Conservation (phyloP, 2,113 vertebrate species). For the Brachyhypopomus gauderio region DNA sequence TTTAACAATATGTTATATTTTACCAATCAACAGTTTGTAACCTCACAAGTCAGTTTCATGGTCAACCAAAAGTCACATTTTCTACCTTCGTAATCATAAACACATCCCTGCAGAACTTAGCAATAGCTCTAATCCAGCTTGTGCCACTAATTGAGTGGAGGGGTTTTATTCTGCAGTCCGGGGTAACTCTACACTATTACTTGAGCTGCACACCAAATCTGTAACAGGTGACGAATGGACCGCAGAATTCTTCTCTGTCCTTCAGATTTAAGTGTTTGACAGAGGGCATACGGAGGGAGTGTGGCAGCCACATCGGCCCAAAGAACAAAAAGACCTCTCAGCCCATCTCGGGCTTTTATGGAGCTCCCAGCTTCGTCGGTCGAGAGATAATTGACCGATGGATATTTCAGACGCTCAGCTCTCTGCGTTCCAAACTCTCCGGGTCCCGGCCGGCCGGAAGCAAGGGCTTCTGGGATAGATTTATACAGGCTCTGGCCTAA, state of each 20-base stretch:
- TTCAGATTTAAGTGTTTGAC: conserved; percentile 52
- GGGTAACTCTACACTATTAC: conserved; percentile 49
- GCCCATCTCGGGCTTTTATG: conserved; percentile 53
- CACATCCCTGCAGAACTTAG: conserved; percentile 6
- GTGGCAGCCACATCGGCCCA: conserved; percentile 26
- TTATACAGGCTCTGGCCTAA: conserved; percentile 69
- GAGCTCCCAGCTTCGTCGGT: conserved; percentile 34
- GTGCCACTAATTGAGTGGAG: conserved; percentile 23
- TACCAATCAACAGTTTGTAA: not conserved
- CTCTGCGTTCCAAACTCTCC: conserved; percentile 53
- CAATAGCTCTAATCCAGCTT: conserved; percentile 4
- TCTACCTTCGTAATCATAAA: conserved; percentile 13
- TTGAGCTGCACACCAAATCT: conserved; percentile 48
- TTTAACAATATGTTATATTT: too few species aligned
- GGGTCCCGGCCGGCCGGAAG: conserved; percentile 65
- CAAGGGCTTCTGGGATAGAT: conserved; percentile 73
- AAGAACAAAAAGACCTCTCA: conserved; percentile 42
- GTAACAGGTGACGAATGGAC: conserved; percentile 55
- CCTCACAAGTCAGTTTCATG: not conserved
- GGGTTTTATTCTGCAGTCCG: conserved; percentile 28
- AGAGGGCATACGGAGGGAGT: conserved; percentile 38
- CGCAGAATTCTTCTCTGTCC: conserved; percentile 48
- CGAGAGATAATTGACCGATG: conserved; percentile 62
- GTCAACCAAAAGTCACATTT: not conserved
- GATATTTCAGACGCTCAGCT: conserved; percentile 58